A percentile compares a stretch with the other conserved stretches of the same genome.
Conservation (phyloP, 92 coral and sea anemone species). For the Desmophyllum pertusum region DNA sequence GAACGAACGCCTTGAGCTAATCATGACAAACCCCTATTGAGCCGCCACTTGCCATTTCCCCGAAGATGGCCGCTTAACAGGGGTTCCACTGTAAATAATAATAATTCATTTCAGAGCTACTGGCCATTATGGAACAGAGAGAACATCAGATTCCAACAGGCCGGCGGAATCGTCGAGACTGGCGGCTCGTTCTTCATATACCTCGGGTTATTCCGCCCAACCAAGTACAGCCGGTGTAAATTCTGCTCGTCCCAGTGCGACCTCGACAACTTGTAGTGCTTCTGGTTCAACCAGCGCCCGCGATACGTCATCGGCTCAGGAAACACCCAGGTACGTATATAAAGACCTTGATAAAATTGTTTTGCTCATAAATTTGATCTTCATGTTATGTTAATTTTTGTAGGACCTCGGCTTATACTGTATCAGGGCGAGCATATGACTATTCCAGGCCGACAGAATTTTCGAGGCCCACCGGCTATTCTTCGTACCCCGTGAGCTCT, state of each 20-base stretch:
- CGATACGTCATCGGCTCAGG: constrained; percentile 4
- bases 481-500: constrained; percentile 17
- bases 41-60: too few relatives aligned
- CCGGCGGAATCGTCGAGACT: background rate
- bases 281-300: background rate
- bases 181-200: background rate
- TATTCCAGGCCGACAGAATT: constrained; percentile 26
- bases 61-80: too few relatives aligned
- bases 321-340: background rate
- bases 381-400: background rate
- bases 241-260: background rate
- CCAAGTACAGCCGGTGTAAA: background rate
- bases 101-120: background rate
- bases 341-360: too few relatives aligned
- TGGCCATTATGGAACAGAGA: background rate
- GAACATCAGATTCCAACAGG: background rate
- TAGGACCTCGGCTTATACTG: constrained; percentile 21
- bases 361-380: too few relatives aligned
- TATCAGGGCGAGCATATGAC: constrained; percentile 23
- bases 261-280: background rate
- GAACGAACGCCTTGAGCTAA: too few relatives aligned
- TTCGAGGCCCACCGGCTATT: constrained; percentile 10
- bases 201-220: background rate
- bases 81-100: background rate
- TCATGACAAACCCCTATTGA: too few relatives aligned